A percentile compares a stretch with the other conserved stretches of the same genome.
These are phyloP conservation scores for Henicopernis longicauda DNA, from an alignment of 2,113 vertebrate genomes.

Conservation along the genomic window DNA sequence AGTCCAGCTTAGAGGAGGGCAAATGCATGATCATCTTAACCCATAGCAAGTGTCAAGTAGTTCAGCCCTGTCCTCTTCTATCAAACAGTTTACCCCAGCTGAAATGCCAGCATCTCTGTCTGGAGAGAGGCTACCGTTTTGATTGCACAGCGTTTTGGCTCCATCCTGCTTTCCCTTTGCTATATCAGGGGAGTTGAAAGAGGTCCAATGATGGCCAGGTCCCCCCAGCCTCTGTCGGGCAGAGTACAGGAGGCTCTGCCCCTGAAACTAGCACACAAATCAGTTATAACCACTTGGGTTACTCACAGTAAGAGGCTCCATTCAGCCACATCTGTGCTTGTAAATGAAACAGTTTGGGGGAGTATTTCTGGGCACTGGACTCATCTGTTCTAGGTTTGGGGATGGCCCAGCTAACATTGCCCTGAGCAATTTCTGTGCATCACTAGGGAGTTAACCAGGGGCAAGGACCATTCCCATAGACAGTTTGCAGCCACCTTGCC, in stretches of 20 bases:
- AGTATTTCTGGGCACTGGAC: neutral
- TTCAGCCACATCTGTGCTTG: neutral
- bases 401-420: neutral
- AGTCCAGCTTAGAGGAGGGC: neutral
- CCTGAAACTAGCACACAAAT: neutral
- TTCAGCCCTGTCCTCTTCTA: neutral
- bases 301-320: neutral
- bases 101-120: neutral
- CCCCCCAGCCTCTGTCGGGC: neutral
- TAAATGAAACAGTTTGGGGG: neutral
- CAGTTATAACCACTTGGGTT: neutral
- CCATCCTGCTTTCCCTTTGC: neutral
- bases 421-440: neutral
- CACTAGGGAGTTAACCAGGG: neutral
- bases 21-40: neutral
- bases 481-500: neutral
- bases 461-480: neutral
- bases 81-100: neutral
- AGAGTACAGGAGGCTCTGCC: neutral
- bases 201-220: neutral
- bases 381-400: neutral
- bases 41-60: fast-evolving
- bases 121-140: neutral
- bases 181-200: neutral
- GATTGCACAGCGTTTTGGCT: neutral